phyloP scores from a whole-genome alignment of 2,113 vertebrate genomes.

The Tichodroma muraria region DNA sequence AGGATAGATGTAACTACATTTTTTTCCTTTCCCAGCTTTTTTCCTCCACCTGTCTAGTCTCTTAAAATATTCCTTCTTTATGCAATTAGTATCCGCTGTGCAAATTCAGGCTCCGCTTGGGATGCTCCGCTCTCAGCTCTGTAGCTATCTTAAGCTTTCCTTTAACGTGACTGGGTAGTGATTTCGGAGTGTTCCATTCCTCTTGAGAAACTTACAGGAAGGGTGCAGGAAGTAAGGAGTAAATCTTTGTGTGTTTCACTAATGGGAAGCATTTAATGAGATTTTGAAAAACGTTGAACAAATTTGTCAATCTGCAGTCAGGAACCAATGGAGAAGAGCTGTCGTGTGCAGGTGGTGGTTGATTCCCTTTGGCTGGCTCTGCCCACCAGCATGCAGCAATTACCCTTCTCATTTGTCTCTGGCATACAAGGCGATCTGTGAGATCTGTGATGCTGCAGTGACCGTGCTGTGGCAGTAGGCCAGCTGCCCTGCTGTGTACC shows the following conservation, averaged over 20 bases:
- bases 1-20: not conserved
- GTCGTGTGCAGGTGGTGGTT: not conserved
- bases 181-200: not conserved
- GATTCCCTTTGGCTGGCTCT: not conserved
- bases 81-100: not conserved
- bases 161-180: not conserved
- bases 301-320: not conserved
- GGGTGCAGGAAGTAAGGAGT: not conserved
- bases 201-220: not conserved
- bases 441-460: not conserved
- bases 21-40: not conserved
- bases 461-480: not conserved
- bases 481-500: constrained; percentile 7
- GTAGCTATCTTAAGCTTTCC: not conserved
- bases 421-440: not conserved
- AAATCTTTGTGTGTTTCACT: not conserved
- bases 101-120: not conserved
- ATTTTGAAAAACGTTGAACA: not conserved
- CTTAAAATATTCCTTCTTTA: constrained; percentile 34
- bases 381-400: not conserved
- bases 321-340: not conserved
- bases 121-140: not conserved
- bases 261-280: not conserved
- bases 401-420: not conserved
- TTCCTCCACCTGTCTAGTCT: not conserved